Base-by-base conservation (phyloP, 2,888 invertebrate genomes). In the Erebia aethiops region DNA sequence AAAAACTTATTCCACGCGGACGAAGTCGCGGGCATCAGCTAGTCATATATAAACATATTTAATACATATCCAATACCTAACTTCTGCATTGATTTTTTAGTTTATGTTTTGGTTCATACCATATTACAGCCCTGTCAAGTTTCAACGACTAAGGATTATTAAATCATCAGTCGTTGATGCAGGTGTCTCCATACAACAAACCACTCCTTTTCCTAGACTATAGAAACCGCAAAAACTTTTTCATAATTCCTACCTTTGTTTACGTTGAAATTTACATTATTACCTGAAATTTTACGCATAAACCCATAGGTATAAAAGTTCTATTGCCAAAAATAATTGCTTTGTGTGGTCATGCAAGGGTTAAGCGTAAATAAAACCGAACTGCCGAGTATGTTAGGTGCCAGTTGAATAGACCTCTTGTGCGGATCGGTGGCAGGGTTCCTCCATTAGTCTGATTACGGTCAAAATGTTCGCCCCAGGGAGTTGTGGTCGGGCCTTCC, bases 381-480 rank as follows among this genome's bases (percentile, higher is more conserved):
- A 35, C 35, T 35, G 35, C 35, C 70, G 52, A 58, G 66, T 70
- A 70, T 70, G 66, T 87, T 84, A 84, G 87, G 84, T 86, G 85
- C 80, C 84, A 84, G 84, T 81, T 81, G 86, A 85, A 86, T 84
- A 82, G 87, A 84, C 81, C 81, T 84, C 84, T 87, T 82, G 84
- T 85, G 80, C 81, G 83, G 81, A 86, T 73, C 71, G 76, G 86
- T 86, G 86, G 86, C 87, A 84, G 87, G 89, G 89, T 87, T 86
- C 85, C 86, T 87, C 89, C 90, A 91, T 91, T 91, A 91, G 88
- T 83, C 84, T 91, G 91, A 91, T 91, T 91, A 91, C 91, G 90
- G 90, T 89, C 90, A 87, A 88, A 89, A 88, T 84, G 86, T 81
- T 84, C 86, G 81, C 82, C 85, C 86, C 82, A 81, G 73, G 83